These are phyloP conservation scores for Brachyhypopomus occidentalis DNA, from an alignment of 2,113 vertebrate genomes.

Conservation along the genomic window DNA sequence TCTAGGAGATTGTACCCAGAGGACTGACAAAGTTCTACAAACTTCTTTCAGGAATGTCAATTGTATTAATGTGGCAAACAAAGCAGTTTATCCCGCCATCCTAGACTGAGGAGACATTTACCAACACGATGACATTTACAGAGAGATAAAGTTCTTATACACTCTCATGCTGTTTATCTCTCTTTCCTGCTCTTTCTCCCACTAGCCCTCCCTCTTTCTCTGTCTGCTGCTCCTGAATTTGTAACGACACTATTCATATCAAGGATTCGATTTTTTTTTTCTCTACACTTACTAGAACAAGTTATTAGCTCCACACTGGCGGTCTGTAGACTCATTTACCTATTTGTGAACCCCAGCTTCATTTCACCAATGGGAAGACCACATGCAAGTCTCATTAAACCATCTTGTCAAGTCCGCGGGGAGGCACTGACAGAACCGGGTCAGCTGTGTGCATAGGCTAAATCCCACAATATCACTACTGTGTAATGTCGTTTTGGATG, in stretches of 20 bases:
- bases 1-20: not conserved
- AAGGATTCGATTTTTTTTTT: no score
- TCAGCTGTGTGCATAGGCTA: constrained; percentile 56
- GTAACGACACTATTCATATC: no score
- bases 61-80: constrained; percentile 30
- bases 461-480: constrained; percentile 61
- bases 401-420: constrained; percentile 63
- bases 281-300: not conserved
- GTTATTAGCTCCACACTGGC: not conserved
- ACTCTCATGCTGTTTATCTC: not conserved
- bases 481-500: constrained; percentile 30
- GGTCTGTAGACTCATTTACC: not conserved
- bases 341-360: not conserved
- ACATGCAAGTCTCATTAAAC: constrained; percentile 35
- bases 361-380: not conserved
- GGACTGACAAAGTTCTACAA: no score
- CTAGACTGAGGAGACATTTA: constrained; percentile 27
- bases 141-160: constrained; percentile 3
- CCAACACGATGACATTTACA: constrained; percentile 39
- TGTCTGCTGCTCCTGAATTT: not conserved
- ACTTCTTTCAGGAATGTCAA: not conserved
- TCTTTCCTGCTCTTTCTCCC: not conserved
- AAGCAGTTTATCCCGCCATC: constrained; percentile 25
- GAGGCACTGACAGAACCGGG: constrained; percentile 70
- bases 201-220: not conserved